phyloP scores from a whole-genome alignment of 1,140 invertebrate species.

The Leptonema lineaticorne region DNA sequence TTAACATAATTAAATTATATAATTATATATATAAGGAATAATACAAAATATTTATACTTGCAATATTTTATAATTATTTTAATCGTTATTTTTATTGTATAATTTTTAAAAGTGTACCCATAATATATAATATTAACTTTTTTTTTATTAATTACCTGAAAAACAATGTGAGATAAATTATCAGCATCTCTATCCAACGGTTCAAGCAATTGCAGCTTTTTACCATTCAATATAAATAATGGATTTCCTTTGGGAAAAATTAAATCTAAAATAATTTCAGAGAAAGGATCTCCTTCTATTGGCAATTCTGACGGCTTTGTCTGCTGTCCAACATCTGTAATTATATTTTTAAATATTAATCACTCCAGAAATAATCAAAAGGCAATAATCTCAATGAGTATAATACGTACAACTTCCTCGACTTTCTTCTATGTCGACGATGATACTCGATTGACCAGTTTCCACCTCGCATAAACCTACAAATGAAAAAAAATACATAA shows the following conservation, averaged over 20 bases:
- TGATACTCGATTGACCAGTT: constrained; percentile 82
- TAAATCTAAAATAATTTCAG: constrained; percentile 76
- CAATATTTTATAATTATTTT: no score
- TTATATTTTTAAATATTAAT: background rate
- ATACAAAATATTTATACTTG: no score
- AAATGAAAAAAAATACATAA: constrained; percentile 44
- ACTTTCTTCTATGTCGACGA: constrained; percentile 87
- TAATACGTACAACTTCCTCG: constrained; percentile 75
- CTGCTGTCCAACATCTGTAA: constrained; percentile 77
- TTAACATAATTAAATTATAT: background rate
- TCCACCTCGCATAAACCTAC: constrained; percentile 79
- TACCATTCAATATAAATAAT: constrained; percentile 80
- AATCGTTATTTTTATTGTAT: no score
- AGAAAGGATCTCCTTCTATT: constrained; percentile 76
- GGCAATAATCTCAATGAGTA: background rate
- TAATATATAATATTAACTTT: background rate
- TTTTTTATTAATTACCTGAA: constrained; percentile 65
- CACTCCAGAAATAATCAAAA: background rate
- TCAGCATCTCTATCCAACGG: constrained; percentile 84
- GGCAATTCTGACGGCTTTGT: constrained; percentile 78
- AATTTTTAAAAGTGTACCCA: background rate
- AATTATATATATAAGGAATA: no score
- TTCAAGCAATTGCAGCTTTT: constrained; percentile 72
- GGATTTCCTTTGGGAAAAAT: constrained; percentile 74
- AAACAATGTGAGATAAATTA: constrained; percentile 83